A percentile compares a stretch with the other conserved stretches of the same genome.
Conservation (phyloP, 2,888 invertebrate genomes). For the Drosophila peninsularis region DNA sequence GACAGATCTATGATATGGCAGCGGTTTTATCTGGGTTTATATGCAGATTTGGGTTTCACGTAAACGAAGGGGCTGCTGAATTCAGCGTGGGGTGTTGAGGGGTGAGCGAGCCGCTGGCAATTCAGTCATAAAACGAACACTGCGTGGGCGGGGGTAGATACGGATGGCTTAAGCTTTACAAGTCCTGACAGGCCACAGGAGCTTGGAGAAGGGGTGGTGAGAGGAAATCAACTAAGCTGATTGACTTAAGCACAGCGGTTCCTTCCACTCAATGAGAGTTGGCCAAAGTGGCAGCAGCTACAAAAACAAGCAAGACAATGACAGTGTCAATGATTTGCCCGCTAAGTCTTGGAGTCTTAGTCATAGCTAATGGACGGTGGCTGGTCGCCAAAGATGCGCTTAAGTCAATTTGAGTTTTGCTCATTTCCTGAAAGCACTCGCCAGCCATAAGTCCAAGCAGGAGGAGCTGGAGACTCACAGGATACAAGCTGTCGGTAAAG, state of each 20-base stretch:
- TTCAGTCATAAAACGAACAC: constrained; percentile 21
- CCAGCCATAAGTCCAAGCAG: not conserved
- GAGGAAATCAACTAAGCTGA: constrained; percentile 65
- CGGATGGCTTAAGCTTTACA: constrained; percentile 34
- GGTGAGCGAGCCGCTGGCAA: constrained; percentile 7
- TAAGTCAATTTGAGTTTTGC: constrained; percentile 70
- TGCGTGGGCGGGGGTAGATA: constrained; percentile 2
- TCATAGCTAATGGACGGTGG: constrained; percentile 44
- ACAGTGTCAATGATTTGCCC: constrained; percentile 65
- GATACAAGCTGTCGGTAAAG: constrained; percentile 28
- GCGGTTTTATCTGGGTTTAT: not conserved
- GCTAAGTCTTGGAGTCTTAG: constrained; percentile 23
- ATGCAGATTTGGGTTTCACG: constrained; percentile 38
- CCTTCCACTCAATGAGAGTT: constrained; percentile 61
- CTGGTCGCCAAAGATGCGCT: constrained; percentile 49
- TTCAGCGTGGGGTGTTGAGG: not conserved
- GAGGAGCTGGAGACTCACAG: constrained; percentile 3
- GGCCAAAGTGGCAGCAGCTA: constrained; percentile 29
- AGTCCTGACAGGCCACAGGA: constrained; percentile 35
- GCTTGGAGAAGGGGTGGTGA: not conserved
- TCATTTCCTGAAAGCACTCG: constrained; percentile 44
- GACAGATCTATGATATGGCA: constrained; percentile 24
- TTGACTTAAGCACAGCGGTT: constrained; percentile 54
- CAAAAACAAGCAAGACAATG: constrained; percentile 11
- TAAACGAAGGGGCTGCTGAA: constrained; percentile 12